A percentile compares a stretch with the other conserved stretches of the same genome.
phyloP scores from a whole-genome alignment of 2,888 invertebrate species.

The Frankliniella intonsa region DNA sequence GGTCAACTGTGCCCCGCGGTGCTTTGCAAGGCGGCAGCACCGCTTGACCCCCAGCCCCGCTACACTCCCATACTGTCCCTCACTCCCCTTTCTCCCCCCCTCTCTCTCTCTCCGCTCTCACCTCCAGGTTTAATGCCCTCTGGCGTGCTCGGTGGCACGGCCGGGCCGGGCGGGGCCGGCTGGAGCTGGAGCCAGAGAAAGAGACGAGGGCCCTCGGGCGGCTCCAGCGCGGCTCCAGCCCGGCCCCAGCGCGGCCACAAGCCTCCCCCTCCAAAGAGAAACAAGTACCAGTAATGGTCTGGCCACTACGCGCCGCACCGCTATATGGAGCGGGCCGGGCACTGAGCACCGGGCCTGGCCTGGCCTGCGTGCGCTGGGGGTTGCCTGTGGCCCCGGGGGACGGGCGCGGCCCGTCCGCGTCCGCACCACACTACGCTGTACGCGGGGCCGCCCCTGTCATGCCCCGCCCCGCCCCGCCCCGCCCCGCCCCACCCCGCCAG shows the following conservation, averaged over 20 bases:
- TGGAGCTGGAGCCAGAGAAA: not conserved
- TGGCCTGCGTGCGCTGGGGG: not conserved
- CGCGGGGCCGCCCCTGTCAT: no score
- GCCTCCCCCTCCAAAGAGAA: not conserved
- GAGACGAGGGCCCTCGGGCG: not conserved
- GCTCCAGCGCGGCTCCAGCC: not conserved
- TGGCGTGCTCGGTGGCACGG: not conserved
- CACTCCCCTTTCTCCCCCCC: not conserved
- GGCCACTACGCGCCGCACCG: not conserved
- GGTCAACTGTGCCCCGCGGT: no score
- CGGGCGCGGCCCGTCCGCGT: not conserved
- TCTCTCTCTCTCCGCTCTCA: not conserved
- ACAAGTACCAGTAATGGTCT: conserved; percentile 10
- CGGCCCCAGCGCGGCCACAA: not conserved
- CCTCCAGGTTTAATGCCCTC: not conserved
- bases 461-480: no score
- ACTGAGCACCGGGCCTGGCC: no score
- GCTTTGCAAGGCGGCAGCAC: no score
- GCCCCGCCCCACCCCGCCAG: no score
- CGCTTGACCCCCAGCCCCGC: no score
- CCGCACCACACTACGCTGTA: no score
- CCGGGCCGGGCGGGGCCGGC: no score
- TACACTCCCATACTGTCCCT: not conserved
- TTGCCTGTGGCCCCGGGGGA: conserved; percentile 5
- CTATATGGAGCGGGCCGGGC: no score